Evolutionary conservation across 2,888 invertebrate genomes (phyloP).

Genomic region (Iphiclides podalirius): DNA sequence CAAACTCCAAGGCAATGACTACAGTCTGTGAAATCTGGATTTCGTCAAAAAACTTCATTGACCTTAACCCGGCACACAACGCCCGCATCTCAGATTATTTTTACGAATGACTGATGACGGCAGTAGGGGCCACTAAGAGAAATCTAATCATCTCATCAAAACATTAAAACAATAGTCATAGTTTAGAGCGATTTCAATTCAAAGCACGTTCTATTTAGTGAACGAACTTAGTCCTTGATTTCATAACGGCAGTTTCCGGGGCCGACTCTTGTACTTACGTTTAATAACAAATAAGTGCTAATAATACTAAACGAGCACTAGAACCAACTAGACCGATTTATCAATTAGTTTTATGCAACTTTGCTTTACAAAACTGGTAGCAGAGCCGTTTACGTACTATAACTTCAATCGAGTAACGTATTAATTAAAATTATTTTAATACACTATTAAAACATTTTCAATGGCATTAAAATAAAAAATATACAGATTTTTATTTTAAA

Average conservation of each 20-base stretch:
- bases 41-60: conserved; percentile 28
- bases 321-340: not conserved
- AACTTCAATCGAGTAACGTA: too few relatives aligned
- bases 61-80: conserved; percentile 17
- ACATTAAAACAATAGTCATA: too few relatives aligned
- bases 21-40: conserved; percentile 26
- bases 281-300: not conserved
- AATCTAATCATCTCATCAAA: too few relatives aligned
- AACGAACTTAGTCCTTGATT: conserved; percentile 1
- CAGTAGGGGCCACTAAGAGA: too few relatives aligned
- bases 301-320: not conserved
- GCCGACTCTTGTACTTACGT: not conserved
- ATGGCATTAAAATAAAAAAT: too few relatives aligned
- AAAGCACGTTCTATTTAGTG: conserved; percentile 1
- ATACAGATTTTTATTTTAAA: too few relatives aligned
- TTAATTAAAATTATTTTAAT: too few relatives aligned
- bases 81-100: not conserved
- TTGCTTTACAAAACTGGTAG: too few relatives aligned
- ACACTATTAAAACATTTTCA: too few relatives aligned
- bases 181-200: too few relatives aligned
- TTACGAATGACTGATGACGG: too few relatives aligned
- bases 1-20: conserved; percentile 20
- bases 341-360: not conserved
- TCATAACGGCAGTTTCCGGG: not conserved
- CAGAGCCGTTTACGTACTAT: too few relatives aligned